These are phyloP conservation scores for Calliopum simillimum DNA, from an alignment of 2,888 invertebrate species.

Conservation along the genomic window DNA sequence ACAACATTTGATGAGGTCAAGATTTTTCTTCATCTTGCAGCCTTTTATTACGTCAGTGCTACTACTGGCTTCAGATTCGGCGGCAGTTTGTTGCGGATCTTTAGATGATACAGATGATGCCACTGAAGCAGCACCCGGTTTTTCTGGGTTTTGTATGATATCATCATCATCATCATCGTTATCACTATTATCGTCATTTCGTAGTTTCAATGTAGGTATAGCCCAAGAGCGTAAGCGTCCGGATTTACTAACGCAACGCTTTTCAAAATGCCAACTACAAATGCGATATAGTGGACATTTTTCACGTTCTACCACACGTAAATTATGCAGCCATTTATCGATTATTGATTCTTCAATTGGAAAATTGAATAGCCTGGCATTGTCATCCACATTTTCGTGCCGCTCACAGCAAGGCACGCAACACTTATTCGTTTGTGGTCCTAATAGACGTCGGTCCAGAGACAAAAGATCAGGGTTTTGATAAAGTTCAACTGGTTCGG, in stretches of 20 bases:
- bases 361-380: slow-evolving; percentile 44
- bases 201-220: slow-evolving; percentile 47
- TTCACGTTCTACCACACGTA: slow-evolving; percentile 44
- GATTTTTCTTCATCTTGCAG: slow-evolving; percentile 46
- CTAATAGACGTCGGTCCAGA: slow-evolving; percentile 42
- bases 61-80: slow-evolving; percentile 13
- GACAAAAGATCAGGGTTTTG: slow-evolving; percentile 44
- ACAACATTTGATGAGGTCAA: slow-evolving; percentile 52
- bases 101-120: neutral
- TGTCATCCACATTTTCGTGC: slow-evolving; percentile 30
- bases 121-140: neutral
- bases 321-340: slow-evolving; percentile 48
- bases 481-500: slow-evolving; percentile 31
- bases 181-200: slow-evolving; percentile 32
- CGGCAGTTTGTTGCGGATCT: neutral
- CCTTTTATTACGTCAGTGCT: slow-evolving; percentile 25
- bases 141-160: slow-evolving; percentile 6
- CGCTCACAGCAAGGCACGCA: slow-evolving; percentile 43
- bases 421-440: slow-evolving; percentile 44
- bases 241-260: slow-evolving; percentile 45
- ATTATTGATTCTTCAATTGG: slow-evolving; percentile 44
- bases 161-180: neutral
- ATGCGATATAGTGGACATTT: slow-evolving; percentile 45
- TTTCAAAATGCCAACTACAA: slow-evolving; percentile 47
- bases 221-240: slow-evolving; percentile 50